Conservation (phyloP, 2,797 vertebrate genomes). For the Todus mexicanus region DNA sequence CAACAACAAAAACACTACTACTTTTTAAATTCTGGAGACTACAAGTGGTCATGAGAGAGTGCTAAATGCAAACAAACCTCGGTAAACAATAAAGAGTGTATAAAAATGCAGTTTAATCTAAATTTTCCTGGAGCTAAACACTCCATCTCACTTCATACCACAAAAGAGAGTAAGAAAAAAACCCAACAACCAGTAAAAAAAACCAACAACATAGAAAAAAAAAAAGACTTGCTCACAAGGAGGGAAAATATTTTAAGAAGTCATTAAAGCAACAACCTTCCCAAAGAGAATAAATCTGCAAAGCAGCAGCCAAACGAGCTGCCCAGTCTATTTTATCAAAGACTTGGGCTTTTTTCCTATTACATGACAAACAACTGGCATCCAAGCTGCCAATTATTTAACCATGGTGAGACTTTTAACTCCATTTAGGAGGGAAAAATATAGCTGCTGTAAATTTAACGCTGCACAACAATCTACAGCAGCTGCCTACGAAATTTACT, state of each 20-base stretch:
- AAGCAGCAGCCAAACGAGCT: constrained; percentile 4
- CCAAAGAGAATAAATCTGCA: constrained; percentile 10
- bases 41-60: background rate
- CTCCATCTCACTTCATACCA: background rate
- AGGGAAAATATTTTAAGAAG: constrained; percentile 17
- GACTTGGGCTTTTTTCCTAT: background rate
- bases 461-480: background rate
- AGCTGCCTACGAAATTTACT: background rate
- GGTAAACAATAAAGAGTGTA: background rate
- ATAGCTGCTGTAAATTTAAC: background rate
- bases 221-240: background rate
- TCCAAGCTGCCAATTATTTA: constrained; percentile 15
- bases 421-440: constrained; percentile 11
- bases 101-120: constrained; percentile 35
- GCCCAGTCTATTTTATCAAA: background rate
- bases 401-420: background rate
- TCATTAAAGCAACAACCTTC: background rate
- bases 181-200: too few species aligned
- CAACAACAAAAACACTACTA: background rate
- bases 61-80: constrained; percentile 7
- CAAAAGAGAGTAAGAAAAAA: background rate
- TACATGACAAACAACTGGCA: constrained; percentile 17
- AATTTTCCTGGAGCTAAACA: background rate
- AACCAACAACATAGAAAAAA: background rate
- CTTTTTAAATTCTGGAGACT: background rate